phyloP scores from a whole-genome alignment of 2,888 invertebrate genomes.

The Atethmia centrago region DNA sequence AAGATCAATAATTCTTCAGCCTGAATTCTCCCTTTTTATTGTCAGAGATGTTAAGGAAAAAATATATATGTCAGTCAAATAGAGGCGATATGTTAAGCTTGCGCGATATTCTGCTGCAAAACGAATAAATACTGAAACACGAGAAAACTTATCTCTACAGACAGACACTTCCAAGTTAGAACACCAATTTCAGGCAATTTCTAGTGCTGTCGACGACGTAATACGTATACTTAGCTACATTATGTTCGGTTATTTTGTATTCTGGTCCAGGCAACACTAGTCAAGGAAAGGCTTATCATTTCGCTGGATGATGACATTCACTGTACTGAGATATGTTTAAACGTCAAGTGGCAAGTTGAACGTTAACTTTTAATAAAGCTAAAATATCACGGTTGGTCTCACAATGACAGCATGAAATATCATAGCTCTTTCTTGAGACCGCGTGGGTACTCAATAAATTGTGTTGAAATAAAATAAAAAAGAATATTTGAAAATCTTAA shows the following conservation, averaged over 20 bases:
- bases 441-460: constrained; percentile 74
- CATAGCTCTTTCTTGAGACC: constrained; percentile 76
- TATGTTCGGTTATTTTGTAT: constrained; percentile 42
- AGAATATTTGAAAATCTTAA: constrained; percentile 69
- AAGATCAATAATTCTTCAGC: constrained; percentile 44
- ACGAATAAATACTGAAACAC: constrained; percentile 54
- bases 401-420: constrained; percentile 81
- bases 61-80: constrained; percentile 49
- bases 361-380: constrained; percentile 78
- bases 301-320: constrained; percentile 24
- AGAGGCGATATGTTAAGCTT: constrained; percentile 37
- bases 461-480: constrained; percentile 67
- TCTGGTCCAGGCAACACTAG: constrained; percentile 22
- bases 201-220: constrained; percentile 46
- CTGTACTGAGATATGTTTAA: constrained; percentile 30
- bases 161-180: constrained; percentile 54
- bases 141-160: constrained; percentile 51
- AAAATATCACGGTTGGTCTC: constrained; percentile 78
- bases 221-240: constrained; percentile 35
- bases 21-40: constrained; percentile 35
- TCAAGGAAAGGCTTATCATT: constrained; percentile 38
- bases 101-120: constrained; percentile 41
- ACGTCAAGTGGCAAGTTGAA: constrained; percentile 53
- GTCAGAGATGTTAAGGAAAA: constrained; percentile 31
- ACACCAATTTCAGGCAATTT: constrained; percentile 55